Base-by-base conservation (phyloP, 2,797 vertebrate species). In the Xenentodon cancila region DNA sequence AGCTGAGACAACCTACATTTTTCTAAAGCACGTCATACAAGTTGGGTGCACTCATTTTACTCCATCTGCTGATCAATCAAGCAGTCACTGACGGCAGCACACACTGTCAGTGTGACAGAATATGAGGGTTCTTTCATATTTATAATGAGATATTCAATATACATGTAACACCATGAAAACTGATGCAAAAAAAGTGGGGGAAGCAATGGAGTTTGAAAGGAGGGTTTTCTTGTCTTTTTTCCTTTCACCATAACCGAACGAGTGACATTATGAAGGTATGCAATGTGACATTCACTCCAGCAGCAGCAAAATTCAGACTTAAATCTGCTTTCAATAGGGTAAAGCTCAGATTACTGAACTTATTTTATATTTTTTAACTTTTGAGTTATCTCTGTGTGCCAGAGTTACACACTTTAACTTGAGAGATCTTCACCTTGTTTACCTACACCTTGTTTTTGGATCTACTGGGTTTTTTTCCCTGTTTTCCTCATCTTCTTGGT, bases 351-450 rank as follows among this genome's bases (percentile, higher is more conserved):
- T 25, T 25, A 25, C 25, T 25, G 5, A 3, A 25, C 25, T 25
- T 25, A 25, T 25, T 25, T 25, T n/a, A n/a, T n/a, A n/a, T n/a
- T n/a, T n/a, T n/a, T n/a, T n/a, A 52, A 71, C 54, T 53, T 40
- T 34, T 68, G 27, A 27, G 22, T 59, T 54, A 18, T n/a, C n/a
- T n/a, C n/a, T 58, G 9, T 18, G 20, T 76, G 79, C 79, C 79
- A 84, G 61, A 75, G 77, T 73, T 75, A 63, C 66, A 77, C 71
- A 81, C 80, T 66, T 73, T 63, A 71, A 82, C 66, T 83, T 71
- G 70, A 80, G 64, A 80, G 66, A 73, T 75, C 25, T 25, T 5
- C 25, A 25, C 25, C 5, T 25, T 25, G 25, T 25, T 25, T 25
- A 25, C 5, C 44, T 19, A 69, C 49, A 42, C 32, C 73, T 37